These are phyloP conservation scores for Thecophora atra DNA, from an alignment of 2,888 invertebrate species.

Conservation along the genomic window DNA sequence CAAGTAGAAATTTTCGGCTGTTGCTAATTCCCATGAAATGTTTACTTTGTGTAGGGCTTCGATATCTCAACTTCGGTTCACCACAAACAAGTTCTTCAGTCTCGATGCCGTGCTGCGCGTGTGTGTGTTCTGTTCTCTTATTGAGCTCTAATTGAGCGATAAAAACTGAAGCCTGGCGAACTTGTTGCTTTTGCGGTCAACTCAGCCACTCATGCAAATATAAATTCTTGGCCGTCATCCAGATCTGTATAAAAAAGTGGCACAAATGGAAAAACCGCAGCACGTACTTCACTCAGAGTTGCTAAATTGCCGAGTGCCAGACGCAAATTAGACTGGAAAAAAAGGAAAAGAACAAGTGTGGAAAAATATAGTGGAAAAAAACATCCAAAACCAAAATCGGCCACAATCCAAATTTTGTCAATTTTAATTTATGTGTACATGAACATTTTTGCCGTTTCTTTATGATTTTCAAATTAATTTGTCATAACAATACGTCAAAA, in stretches of 20 bases:
- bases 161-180: neutral
- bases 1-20: neutral
- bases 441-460: too few species aligned
- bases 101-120: neutral
- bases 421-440: too few species aligned
- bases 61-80: neutral
- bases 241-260: neutral
- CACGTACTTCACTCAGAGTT: neutral
- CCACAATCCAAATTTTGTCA: too few species aligned
- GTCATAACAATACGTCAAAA: too few species aligned
- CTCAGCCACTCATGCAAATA: neutral
- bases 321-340: neutral
- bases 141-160: slow-evolving; percentile 21
- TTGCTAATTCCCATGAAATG: too few species aligned
- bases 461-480: too few species aligned
- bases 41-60: neutral
- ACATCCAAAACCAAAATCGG: too few species aligned
- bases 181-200: slow-evolving; percentile 8
- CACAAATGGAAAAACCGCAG: slow-evolving; percentile 5
- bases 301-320: neutral
- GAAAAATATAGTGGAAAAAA: neutral
- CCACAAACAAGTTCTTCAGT: neutral
- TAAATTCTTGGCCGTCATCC: neutral
- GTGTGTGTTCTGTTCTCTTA: neutral
- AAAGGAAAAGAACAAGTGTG: neutral